Base-by-base conservation (phyloP, 2,113 vertebrate species). In the Pterocles burchelli region DNA sequence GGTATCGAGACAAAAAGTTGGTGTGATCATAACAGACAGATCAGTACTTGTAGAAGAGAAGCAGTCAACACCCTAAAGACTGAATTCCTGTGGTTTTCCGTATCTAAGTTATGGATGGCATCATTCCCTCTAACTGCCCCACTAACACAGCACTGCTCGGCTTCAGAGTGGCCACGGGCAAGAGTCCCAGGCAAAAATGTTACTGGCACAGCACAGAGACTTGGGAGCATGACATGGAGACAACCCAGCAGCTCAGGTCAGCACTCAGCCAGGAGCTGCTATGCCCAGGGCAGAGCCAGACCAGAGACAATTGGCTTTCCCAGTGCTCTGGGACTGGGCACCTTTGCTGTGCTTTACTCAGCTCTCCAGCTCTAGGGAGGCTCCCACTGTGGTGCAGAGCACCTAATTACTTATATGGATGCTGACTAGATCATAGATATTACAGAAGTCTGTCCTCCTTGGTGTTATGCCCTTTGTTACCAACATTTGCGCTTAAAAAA, bases 241-340 rank as follows among this genome's bases (percentile, higher is more conserved):
- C 25, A 76, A 7, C 5, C 6, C 25, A 28, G 31, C 3, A 71
- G 62, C 38, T 48, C 22, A n/a, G 46, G 9, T 62, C 66, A 58
- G 57, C 43, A 16, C 52, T n/a, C 20, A 55, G 29, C 6, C 55
- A 57, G 74, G 33, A 77, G 26, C 20, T 48, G 17, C 25, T 36
- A 34, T 0, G 0, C 7, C 8, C 10, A 7, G 6, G 4, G 52
- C 33, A 67, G 72, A 67, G 34, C 29, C 49, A 58, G 36, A 33
- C 1, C 19, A n/a, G 25, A 65, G 11, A 22, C 28, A 55, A 78
- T 49, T 36, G n/a, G 0, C n/a, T 43, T 59, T 14, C 46, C 18
- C 29, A 6, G 41, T 29, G 20, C 34, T n/a, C 33, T 25, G 17
- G 36, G 22, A 43, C 22, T 13, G 31, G 24, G 43, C 22, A 29